Evolutionary conservation across 1,140 invertebrate species (phyloP), one percentile per base, ranked within the genome.

Genomic region (Amyelois transitella): DNA sequence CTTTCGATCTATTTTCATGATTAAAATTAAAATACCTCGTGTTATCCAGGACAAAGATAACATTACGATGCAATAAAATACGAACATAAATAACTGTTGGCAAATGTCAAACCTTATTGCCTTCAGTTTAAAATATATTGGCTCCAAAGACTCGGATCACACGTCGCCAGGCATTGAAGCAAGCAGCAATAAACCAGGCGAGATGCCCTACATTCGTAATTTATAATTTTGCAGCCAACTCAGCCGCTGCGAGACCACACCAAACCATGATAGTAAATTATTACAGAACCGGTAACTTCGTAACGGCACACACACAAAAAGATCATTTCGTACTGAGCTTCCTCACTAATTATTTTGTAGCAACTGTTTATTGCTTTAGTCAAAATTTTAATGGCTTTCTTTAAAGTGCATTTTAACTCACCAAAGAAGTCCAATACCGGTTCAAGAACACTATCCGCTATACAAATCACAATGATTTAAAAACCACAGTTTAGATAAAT

Each of bases 141-240:
- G 32, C 28, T 51, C 51, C 19, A 20, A 21, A 48, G n/a, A 51
- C 43, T 55, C 55, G 47, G 58, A 21, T 24, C 21, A 47, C 8
- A 51, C 43, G 57, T 55, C 50, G 58, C 25, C 52, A 58, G 17
- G n/a, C 55, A 63, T 53, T 60, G 58, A 38, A 51, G 22, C 51
- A 47, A 8, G 47, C 50, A 32, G 53, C 48, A 63, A 55, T 58
- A 62, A 55, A 61, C 55, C 59, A 50, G 22, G 49, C 56, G 48
- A 61, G 57, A 51, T 60, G 62, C 14, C 55, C 68, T 59, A 71
- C 62, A 67, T 66, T 61, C 32, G 51, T 55, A 58, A 64, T 64
- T 61, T 64, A 62, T 62, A 64, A 66, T 70, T 69, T 63, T 63
- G 58, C 53, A 62, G 59, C 32, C 57, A 24, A 54, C 8, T 62